phyloP scores from a whole-genome alignment of 2,888 invertebrate species.

The Hanleya hanleyi region DNA sequence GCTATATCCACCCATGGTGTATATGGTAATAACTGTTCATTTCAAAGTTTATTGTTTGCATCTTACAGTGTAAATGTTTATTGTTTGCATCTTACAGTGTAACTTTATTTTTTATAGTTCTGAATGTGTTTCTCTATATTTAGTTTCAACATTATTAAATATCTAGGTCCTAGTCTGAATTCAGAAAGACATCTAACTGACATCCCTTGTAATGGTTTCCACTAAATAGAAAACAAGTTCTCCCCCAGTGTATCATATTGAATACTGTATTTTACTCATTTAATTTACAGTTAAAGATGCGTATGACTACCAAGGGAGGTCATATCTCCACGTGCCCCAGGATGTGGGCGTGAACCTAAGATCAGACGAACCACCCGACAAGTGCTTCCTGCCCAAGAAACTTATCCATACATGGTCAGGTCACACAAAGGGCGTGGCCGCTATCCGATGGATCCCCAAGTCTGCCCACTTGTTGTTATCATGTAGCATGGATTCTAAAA shows the following conservation, averaged over 20 bases:
- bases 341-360: constrained; percentile 93
- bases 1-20: too few relatives aligned
- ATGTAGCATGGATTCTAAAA: constrained; percentile 96
- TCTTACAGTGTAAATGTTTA: too few relatives aligned
- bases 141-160: too few relatives aligned
- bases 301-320: constrained; percentile 97
- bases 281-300: constrained; percentile 84
- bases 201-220: too few relatives aligned
- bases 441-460: constrained; percentile 94
- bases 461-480: constrained; percentile 96
- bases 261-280: too few relatives aligned
- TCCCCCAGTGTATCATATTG: background rate
- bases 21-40: too few relatives aligned
- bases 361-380: constrained; percentile 90
- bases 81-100: too few relatives aligned
- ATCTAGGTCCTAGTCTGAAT: too few relatives aligned
- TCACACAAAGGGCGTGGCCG: constrained; percentile 96
- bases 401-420: constrained; percentile 98
- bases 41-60: too few relatives aligned
- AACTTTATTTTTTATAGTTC: too few relatives aligned
- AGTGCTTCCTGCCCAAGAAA: constrained; percentile 96
- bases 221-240: background rate
- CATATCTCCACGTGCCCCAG: constrained; percentile 93
- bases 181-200: too few relatives aligned
- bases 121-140: too few relatives aligned